Base-by-base conservation (phyloP, 2,113 vertebrate genomes). In the Elaphurus davidianus region DNA sequence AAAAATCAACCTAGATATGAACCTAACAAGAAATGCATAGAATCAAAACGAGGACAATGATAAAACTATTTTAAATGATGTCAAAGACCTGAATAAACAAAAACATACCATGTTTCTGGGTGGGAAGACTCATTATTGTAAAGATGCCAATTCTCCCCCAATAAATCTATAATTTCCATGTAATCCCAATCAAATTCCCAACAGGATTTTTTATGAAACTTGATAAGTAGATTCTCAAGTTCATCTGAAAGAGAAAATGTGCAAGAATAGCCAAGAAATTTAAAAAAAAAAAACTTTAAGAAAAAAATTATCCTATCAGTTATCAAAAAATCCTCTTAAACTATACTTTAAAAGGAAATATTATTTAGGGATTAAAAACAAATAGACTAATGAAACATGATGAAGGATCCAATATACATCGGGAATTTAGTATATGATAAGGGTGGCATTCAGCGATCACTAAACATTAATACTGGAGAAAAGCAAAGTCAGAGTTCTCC, bases 161-260 rank as follows among this genome's bases (percentile, higher is more conserved):
- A 87, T 81, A 96, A 96, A 94, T 87, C 96, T 97, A 90, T 64
- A 92, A 94, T 92, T 90, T 97, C 88, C 85, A 92, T 85, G 96
- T 74, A 93, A 94, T 95, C 64, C 57, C 90, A 71, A 95, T 90
- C 52, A 96, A 96, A 97, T 97, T 95, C 96, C 82, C 91, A 94
- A 94, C 47, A 93, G 91, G 87, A 93, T 87, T 95, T 95, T 97
- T 97, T 40, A 97, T 78, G 95, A 87, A 94, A 96, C 92, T 93
- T 83, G 96, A 82, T 27, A 91, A 96, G 96, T 64, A 89, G 92
- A 93, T 83, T 93, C 83, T 96, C 90, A 96, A 97, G 90, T 91
- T 97, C 94, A 98, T 57, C 95, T 91, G 95, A 97, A 98, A 98
- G 83, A 97, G 93, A 96, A 96, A 97, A 97, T 59, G 60, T 87